Conservation (phyloP, 2,113 vertebrate genomes). For the Coptodon bakossiorum region DNA sequence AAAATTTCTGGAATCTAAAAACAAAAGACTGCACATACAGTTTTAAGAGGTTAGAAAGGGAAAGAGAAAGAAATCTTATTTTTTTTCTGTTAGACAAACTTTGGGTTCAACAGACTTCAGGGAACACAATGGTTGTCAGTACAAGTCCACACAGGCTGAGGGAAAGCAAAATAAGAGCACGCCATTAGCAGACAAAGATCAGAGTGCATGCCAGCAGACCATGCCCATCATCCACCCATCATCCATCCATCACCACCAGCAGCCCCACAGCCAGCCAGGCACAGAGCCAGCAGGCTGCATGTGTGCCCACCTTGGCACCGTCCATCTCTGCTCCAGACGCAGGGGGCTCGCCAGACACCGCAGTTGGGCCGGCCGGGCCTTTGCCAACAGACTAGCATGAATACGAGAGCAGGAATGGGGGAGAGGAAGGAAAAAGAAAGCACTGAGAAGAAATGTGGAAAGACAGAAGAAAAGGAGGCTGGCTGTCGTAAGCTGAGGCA, state of each 20-base stretch:
- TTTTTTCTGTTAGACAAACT: not conserved
- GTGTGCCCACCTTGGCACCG: conserved; percentile 64
- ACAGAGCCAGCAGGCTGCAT: conserved; percentile 27
- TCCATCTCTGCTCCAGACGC: conserved; percentile 53
- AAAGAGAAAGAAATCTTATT: not conserved
- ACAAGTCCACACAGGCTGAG: conserved; percentile 24
- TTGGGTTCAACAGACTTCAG: not conserved
- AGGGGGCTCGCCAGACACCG: conserved; percentile 44
- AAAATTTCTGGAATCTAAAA: not conserved
- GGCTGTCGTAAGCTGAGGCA: conserved; percentile 7
- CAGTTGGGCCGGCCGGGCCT: conserved; percentile 32
- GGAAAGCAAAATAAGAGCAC: conserved; percentile 9
- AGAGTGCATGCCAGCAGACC: conserved; percentile 49
- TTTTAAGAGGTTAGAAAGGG: not conserved
- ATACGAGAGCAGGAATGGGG: conserved; percentile 19
- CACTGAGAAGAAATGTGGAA: conserved; percentile 23
- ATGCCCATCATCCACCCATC: conserved; percentile 9
- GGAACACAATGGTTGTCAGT: not conserved
- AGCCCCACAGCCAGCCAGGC: not conserved
- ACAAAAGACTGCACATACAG: not conserved
- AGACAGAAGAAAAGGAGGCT: not conserved
- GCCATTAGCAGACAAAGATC: conserved; percentile 36
- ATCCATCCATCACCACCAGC: not conserved
- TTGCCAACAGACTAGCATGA: conserved; percentile 55
- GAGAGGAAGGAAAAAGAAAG: not conserved